Evolutionary conservation across 2,113 vertebrate species (phyloP), one percentile per base, ranked within the genome.

Genomic region (Benitochromis conjunctus): DNA sequence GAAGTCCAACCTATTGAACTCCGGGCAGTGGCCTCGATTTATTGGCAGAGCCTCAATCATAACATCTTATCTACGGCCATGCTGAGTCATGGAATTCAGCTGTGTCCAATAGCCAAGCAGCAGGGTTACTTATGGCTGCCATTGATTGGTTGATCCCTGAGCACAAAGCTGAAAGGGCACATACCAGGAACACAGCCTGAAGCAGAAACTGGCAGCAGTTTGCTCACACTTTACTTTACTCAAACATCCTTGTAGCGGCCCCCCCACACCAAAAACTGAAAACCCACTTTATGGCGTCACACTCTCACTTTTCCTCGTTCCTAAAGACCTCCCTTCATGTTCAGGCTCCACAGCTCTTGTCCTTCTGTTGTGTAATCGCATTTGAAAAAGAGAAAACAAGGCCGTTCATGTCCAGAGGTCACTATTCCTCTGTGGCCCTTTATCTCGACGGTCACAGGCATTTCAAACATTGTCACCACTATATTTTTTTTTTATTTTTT

Each of bases 31-130:
- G 87, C 90, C 92, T 92, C 62, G 84, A 94, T 94, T 94, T 81
- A 88, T 54, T 95, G 93, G 94, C 92, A 88, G 82, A 46, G 84
- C 79, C 88, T 93, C 94, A 93, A 92, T 93, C 94, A 93, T 93
- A 94, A 95, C 92, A 94, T 93, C 93, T 95, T 93, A 95, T 94
- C 92, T 92, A 64, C 48, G 58, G 84, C 91, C 83, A 57, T 66
- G 93, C 94, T 91, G 94, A 95, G 82, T 94, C 94, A 94, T 94
- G 92, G 93, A 93, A 95, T 95, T 94, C 80, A 80, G 85, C 91
- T 46, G 92, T 86, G 91, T 91, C 92, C 92, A 95, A 93, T 92
- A 90, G 91, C 89, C 84, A 89, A 90, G 89, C 89, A 86, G 92
- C 86, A 86, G 93, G 88, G 91, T 93, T 92, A 92, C 93, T 93